These are phyloP conservation scores for Pecten maximus DNA, from an alignment of 2,888 invertebrate species.

Conservation along the genomic window DNA sequence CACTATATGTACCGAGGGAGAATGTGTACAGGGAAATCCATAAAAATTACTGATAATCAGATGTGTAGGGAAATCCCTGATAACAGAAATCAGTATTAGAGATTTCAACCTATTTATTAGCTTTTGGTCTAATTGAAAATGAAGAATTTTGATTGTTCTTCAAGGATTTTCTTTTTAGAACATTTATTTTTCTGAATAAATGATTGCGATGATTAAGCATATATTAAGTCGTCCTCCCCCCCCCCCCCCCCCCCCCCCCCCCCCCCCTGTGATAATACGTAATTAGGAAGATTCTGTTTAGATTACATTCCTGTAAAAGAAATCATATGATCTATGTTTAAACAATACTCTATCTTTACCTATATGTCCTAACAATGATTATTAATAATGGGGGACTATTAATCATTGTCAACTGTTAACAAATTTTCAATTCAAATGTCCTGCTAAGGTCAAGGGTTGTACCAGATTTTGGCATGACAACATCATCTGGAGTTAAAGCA, in stretches of 20 bases:
- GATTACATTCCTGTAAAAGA: background rate
- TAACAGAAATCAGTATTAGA: no score
- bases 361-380: background rate
- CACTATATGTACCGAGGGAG: no score
- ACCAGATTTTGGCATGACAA: background rate
- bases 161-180: no score
- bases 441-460: background rate
- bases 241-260: background rate
- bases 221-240: background rate
- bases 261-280: background rate
- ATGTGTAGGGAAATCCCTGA: no score
- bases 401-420: background rate
- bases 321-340: background rate
- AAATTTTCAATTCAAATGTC: slow-evolving; percentile 16
- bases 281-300: background rate
- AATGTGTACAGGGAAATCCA: no score
- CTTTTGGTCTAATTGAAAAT: no score
- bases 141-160: no score
- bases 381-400: slow-evolving; percentile 9
- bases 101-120: no score
- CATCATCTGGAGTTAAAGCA: background rate
- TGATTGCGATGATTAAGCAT: background rate
- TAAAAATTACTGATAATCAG: no score
- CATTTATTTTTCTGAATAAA: background rate
- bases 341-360: background rate